Conservation (phyloP, 2,888 invertebrate genomes). For the Parasteatoda lunata region DNA sequence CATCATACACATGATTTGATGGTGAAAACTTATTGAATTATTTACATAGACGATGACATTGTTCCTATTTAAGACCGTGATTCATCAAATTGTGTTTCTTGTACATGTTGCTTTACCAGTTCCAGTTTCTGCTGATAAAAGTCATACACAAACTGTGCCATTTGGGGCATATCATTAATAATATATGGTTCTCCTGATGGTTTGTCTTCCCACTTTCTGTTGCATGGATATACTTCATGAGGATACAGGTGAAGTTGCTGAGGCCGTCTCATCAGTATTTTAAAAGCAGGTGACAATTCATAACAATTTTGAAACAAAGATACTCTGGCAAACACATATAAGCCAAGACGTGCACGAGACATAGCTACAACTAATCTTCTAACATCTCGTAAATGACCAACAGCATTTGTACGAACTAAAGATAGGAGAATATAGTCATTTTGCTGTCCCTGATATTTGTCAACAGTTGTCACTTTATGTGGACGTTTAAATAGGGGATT, state of each 20-base stretch:
- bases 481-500: conserved; percentile 96
- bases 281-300: conserved; percentile 96
- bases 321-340: conserved; percentile 95
- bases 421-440: conserved; percentile 98
- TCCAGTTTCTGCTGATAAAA: conserved; percentile 88
- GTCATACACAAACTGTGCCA: conserved; percentile 95
- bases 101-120: conserved; percentile 75
- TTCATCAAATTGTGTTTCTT: conserved; percentile 23
- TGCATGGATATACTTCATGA: conserved; percentile 84
- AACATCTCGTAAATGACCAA: conserved; percentile 98
- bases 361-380: conserved; percentile 97
- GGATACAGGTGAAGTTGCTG: conserved; percentile 86
- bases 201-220: conserved; percentile 74
- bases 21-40: not conserved
- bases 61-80: not conserved
- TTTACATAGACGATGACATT: not conserved
- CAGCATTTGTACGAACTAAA: conserved; percentile 93
- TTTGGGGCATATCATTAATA: conserved; percentile 91
- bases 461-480: conserved; percentile 90
- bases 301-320: conserved; percentile 96
- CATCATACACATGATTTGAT: not conserved
- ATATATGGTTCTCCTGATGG: conserved; percentile 76
- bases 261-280: conserved; percentile 88
- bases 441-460: conserved; percentile 99
- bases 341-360: conserved; percentile 95